Evolutionary conservation across 2,888 invertebrate genomes (phyloP).

Genomic region (Coleophora deauratella): DNA sequence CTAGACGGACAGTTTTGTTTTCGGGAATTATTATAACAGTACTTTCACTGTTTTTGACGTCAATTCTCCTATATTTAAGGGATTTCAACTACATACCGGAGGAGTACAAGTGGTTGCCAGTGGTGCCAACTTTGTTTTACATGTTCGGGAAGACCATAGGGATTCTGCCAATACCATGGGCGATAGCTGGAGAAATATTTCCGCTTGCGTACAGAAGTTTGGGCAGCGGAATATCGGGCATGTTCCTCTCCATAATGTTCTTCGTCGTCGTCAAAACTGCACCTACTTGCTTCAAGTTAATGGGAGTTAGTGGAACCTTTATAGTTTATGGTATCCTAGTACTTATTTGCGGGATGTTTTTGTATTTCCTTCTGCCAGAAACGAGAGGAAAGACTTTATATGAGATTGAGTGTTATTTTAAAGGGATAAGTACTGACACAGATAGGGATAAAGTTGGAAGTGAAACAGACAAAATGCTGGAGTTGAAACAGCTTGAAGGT

Average conservation of each 20-base stretch:
- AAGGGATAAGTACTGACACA: conserved; percentile 30
- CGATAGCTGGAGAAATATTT: conserved; percentile 81
- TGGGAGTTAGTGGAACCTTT: conserved; percentile 76
- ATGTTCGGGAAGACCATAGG: conserved; percentile 75
- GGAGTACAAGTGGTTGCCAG: conserved; percentile 54
- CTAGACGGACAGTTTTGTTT: conserved; percentile 76
- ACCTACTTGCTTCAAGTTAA: conserved; percentile 64
- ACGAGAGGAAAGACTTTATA: conserved; percentile 79
- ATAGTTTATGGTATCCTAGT: conserved; percentile 73
- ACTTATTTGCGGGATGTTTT: conserved; percentile 69
- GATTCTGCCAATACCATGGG: conserved; percentile 79
- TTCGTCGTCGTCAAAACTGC: conserved; percentile 79
- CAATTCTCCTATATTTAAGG: conserved; percentile 52
- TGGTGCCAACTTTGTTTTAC: conserved; percentile 68
- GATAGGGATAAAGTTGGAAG: conserved; percentile 11
- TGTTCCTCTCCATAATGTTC: conserved; percentile 76
- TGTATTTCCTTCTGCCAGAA: conserved; percentile 77
- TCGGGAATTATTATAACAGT: conserved; percentile 75
- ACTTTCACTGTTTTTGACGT: conserved; percentile 67
- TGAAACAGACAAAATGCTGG: conserved; percentile 55
- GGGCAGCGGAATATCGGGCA: conserved; percentile 78
- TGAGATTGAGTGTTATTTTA: conserved; percentile 77
- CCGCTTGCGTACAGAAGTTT: conserved; percentile 76
- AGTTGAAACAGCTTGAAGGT: conserved; percentile 49
- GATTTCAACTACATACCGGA: conserved; percentile 44